Evolutionary conservation across 2,888 invertebrate species (phyloP), one percentile per base, ranked within the genome.

Genomic region (Acanthosepion esculentum): DNA sequence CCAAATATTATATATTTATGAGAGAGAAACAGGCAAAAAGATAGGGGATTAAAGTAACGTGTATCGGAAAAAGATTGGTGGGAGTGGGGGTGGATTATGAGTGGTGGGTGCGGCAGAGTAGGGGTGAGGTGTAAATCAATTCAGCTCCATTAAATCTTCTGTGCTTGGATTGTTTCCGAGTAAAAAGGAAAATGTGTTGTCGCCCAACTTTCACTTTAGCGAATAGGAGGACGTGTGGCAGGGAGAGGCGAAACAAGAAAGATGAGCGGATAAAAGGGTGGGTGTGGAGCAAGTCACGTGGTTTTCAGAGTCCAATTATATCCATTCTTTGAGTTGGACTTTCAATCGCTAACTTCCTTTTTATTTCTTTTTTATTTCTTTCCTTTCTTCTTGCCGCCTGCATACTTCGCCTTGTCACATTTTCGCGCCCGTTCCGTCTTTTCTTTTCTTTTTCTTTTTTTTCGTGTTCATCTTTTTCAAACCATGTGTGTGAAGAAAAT

Each of bases 141-240:
- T 78, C 78, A 78, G 33, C 78, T 15, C 78, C 78, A 78, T 78
- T 78, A 78, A 78, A 33, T 78, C 78, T 78, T 78, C 78, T 78
- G 78, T n/a, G 15, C n/a, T 78, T 78, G n/a, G 78, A 78, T n/a
- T 78, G 78, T 78, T 78, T 78, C 78, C 78, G 78, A 78, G n/a
- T 33, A 78, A 78, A n/a, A 78, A 78, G n/a, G n/a, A 78, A n/a
- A 78, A 78, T 78, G n/a, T 78, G 78, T 33, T n/a, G 78, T 78
- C n/a, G n/a, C 33, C n/a, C 15, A 78, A n/a, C 33, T 78, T 78
- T 78, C 33, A n/a, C n/a, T 59, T 23, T 59, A 59, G 59, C 23
- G 59, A 59, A 59, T 20, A 23, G 59, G 23, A 23, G 23, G 59
- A 20, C 0, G 23, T 3, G 23, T 23, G 23, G 59, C 15, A 15